Conservation (phyloP, 2,797 vertebrate species). For the Myotis vivesi region DNA sequence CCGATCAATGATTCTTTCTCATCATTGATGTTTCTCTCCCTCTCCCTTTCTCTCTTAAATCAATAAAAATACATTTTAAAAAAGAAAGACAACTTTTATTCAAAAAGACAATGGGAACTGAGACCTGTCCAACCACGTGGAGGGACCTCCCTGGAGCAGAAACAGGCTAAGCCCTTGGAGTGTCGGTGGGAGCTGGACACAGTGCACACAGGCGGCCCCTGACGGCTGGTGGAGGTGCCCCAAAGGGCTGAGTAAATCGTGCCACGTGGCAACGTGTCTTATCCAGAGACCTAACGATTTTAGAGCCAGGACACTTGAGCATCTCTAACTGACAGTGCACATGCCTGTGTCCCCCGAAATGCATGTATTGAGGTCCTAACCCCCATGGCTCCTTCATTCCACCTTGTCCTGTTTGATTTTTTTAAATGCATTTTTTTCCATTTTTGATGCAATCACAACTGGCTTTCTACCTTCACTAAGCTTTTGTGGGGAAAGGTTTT, state of each 20-base stretch:
- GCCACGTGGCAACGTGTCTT: no score
- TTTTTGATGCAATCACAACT: no score
- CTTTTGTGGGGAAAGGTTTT: no score
- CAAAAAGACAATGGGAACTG: background rate
- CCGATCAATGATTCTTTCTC: background rate
- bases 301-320: background rate
- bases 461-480: no score
- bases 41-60: background rate
- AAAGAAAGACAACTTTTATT: background rate
- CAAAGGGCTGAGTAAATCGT: fast-evolving
- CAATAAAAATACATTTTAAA: background rate
- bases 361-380: background rate
- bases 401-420: no score
- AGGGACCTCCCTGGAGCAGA: background rate
- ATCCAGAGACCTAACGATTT: background rate
- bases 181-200: no score
- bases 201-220: fast-evolving
- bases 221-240: fast-evolving
- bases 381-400: no score
- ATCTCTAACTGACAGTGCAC: background rate
- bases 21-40: background rate
- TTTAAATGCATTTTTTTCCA: no score
- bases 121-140: background rate
- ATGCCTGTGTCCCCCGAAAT: no score
- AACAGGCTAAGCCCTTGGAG: background rate